Conservation (phyloP, 2,888 invertebrate species). For the Serripes groenlandicus region DNA sequence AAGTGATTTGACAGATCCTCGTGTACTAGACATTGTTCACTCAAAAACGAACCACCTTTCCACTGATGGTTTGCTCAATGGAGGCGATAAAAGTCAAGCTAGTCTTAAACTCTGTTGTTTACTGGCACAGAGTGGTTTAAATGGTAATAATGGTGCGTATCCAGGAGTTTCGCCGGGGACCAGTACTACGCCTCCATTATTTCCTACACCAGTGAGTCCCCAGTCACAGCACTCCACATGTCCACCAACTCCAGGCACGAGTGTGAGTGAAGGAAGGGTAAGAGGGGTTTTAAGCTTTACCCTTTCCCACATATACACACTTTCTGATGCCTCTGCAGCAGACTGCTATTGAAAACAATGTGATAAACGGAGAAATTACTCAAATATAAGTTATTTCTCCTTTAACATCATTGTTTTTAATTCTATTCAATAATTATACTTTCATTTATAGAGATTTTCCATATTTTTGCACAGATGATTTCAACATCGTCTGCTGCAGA, state of each 20-base stretch:
- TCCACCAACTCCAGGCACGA: conserved; percentile 89
- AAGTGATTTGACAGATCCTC: conserved; percentile 84
- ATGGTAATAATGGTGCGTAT: conserved; percentile 48
- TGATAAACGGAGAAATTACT: neutral
- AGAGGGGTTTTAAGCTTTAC: too few species aligned
- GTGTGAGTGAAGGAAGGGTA: conserved; percentile 78
- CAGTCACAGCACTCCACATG: conserved; percentile 89
- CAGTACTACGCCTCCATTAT: conserved; percentile 75
- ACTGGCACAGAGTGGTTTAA: conserved; percentile 59
- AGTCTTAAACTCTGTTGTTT: conserved; percentile 68
- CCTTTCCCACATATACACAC: neutral
- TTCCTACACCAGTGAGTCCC: conserved; percentile 88
- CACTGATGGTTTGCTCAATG: conserved; percentile 53
- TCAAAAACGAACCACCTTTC: conserved; percentile 27
- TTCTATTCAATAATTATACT: too few species aligned
- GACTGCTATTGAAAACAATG: neutral
- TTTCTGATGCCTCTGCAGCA: neutral
- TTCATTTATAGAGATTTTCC: too few species aligned
- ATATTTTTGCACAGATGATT: too few species aligned
- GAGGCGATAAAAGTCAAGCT: conserved; percentile 34
- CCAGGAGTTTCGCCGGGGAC: conserved; percentile 57
- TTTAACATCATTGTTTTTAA: too few species aligned
- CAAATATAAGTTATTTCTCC: neutral
- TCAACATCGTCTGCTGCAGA: too few species aligned
- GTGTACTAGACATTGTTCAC: conserved; percentile 64